phyloP scores from a whole-genome alignment of 2,113 vertebrate genomes.

The Indicator maculatus region DNA sequence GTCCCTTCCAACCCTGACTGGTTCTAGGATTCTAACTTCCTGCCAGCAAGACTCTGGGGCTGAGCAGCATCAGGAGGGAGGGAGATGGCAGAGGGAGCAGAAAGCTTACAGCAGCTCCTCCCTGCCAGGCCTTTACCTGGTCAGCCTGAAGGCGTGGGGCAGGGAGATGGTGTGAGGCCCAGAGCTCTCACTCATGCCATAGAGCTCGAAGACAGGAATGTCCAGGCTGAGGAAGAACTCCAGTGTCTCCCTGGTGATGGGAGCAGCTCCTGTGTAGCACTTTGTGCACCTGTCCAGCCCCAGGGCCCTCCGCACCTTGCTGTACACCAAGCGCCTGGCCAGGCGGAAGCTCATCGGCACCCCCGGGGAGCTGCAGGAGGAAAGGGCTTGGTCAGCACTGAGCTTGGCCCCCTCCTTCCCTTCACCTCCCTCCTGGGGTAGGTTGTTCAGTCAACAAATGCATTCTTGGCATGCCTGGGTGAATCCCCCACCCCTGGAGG shows the following conservation, averaged over 20 bases:
- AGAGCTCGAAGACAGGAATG: slow-evolving; percentile 86
- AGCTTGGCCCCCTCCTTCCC: neutral
- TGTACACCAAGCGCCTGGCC: slow-evolving; percentile 86
- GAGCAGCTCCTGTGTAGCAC: slow-evolving; percentile 87
- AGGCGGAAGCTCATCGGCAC: slow-evolving; percentile 81
- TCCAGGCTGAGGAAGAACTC: slow-evolving; percentile 95
- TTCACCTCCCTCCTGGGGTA: rapidly evolving
- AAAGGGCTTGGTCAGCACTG: neutral
- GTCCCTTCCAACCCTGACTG: too few relatives aligned
- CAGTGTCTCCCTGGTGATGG: slow-evolving; percentile 86
- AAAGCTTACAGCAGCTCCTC: neutral
- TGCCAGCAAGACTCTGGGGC: neutral
- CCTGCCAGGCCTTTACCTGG: slow-evolving; percentile 74
- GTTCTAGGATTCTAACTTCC: too few relatives aligned
- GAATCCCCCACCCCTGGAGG: too few relatives aligned
- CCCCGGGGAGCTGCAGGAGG: neutral
- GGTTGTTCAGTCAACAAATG: neutral
- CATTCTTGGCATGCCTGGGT: too few relatives aligned
- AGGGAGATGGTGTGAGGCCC: slow-evolving; percentile 86
- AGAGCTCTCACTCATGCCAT: slow-evolving; percentile 90
- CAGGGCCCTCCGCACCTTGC: slow-evolving; percentile 83
- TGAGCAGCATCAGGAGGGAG: neutral
- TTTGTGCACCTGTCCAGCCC: slow-evolving; percentile 87
- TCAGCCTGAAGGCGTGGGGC: slow-evolving; percentile 68
- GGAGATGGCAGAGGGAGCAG: neutral